phyloP scores from a whole-genome alignment of 1,140 invertebrate species.

The Eupeodes corollae region DNA sequence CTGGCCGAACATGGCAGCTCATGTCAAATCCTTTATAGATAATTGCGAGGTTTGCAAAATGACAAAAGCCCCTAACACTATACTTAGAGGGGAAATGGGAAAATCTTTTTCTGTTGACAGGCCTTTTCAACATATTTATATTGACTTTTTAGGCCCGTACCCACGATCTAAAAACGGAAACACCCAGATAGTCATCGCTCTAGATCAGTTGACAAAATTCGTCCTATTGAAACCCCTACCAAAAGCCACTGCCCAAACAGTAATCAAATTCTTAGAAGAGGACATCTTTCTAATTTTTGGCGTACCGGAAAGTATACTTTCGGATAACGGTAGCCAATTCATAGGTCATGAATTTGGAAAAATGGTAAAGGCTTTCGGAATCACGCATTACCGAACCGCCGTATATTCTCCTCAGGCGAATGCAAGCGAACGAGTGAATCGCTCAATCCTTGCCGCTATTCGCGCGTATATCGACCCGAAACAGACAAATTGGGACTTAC shows the following conservation, averaged over 20 bases:
- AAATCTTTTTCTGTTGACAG: neutral
- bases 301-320: too few species aligned
- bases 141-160: slow-evolving; percentile 6
- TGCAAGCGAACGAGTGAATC: slow-evolving; percentile 2
- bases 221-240: neutral
- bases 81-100: neutral
- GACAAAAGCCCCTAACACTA: neutral
- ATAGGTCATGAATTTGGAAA: neutral
- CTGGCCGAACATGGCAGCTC: too few species aligned
- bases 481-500: slow-evolving; percentile 1
- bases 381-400: slow-evolving; percentile 1
- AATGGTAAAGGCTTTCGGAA: neutral
- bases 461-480: neutral
- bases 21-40: neutral
- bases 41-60: slow-evolving; percentile 3
- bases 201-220: slow-evolving; percentile 6
- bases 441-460: slow-evolving; percentile 1
- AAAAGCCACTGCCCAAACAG: neutral
- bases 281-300: too few species aligned
- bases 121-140: slow-evolving; percentile 2
- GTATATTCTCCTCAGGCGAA: slow-evolving; percentile 4
- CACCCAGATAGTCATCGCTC: slow-evolving; percentile 1
- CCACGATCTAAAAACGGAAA: neutral
- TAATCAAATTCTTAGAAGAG: neutral
- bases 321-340: too few species aligned